Evolutionary conservation across 2,113 vertebrate species (phyloP).

Genomic region (Thermophis baileyi): DNA sequence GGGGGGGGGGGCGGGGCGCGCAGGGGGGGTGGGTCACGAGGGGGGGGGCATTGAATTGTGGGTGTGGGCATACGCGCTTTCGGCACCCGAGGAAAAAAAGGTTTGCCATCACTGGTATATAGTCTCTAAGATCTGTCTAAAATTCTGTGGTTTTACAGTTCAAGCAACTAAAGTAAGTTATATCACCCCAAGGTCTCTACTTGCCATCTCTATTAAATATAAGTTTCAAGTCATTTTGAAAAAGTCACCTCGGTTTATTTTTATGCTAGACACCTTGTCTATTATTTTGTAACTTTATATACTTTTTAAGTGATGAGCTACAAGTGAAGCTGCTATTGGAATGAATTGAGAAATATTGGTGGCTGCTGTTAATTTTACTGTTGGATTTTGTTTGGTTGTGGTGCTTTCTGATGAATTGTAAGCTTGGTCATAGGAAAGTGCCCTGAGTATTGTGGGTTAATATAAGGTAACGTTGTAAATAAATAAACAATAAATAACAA

Average conservation of each 20-base stretch:
- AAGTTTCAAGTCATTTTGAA: neutral
- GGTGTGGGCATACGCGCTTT: no score
- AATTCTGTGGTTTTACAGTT: neutral
- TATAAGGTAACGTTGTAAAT: neutral
- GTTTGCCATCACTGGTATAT: no score
- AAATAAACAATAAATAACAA: neutral
- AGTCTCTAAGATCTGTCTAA: neutral
- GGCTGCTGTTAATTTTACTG: neutral
- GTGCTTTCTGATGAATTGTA: neutral
- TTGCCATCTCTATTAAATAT: neutral
- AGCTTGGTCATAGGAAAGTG: neutral
- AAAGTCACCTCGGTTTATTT: neutral
- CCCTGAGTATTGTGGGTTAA: neutral
- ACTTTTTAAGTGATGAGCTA: neutral
- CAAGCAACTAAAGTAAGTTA: neutral
- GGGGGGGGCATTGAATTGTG: no score
- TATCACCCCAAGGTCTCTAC: neutral
- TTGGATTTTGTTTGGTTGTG: neutral
- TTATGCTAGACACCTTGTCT: neutral
- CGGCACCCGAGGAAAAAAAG: no score
- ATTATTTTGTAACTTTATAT: neutral
- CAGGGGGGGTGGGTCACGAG: no score
- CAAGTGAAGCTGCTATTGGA: neutral
- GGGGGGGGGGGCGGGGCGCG: no score
- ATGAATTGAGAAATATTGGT: neutral